Evolutionary conservation across 2,888 invertebrate species (phyloP), one percentile per base, ranked within the genome.

Genomic region (Epistrophe grossulariae): DNA sequence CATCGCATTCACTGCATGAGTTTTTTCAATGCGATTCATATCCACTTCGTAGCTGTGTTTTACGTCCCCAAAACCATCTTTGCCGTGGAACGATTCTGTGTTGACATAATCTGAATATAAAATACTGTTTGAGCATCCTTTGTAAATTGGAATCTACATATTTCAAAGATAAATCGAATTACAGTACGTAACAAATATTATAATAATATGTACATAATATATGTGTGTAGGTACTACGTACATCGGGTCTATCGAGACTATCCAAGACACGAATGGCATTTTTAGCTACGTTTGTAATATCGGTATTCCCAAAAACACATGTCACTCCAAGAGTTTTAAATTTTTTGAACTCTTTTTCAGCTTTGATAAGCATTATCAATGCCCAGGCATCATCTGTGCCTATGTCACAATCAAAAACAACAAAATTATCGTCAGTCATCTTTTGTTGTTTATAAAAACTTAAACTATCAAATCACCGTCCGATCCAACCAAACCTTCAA

Each of bases 231-330:
- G 3, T 6, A 24, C 5, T 45, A 70, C 50, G 94, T 91, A 96
- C 96, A 90, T 96, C 95, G 84, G 93, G 93, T 89, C 94, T 93
- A 57, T 94, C 92, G 4, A 94, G 94, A 8, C 94, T 92, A 89
- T 94, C 93, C 48, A 97, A 91, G 68, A 96, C 94, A 89, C 95
- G 94, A 60, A 96, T 94, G 3, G 96, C 95, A 91, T 97, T 97
- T 35, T 91, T 92, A 19, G 94, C 94, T 0, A 95, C 96, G 90
- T 96, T 95, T 11, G 95, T 94, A 68, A 96, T 93, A 8, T 92
- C 92, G 0, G 96, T 95, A 90, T 97, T 97, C 0, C 97, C 97
- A 85, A 94, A 94, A 0, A 95, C 95, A 83, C 96, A 96, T 0
- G 97, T 97, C 0, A 97, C 94, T 5, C 94, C 97, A 45, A 96